Percentiles rank a stretch among this genome's conserved stretches.
Conservation (phyloP, 2,888 invertebrate genomes). For the Lycia hirtaria region DNA sequence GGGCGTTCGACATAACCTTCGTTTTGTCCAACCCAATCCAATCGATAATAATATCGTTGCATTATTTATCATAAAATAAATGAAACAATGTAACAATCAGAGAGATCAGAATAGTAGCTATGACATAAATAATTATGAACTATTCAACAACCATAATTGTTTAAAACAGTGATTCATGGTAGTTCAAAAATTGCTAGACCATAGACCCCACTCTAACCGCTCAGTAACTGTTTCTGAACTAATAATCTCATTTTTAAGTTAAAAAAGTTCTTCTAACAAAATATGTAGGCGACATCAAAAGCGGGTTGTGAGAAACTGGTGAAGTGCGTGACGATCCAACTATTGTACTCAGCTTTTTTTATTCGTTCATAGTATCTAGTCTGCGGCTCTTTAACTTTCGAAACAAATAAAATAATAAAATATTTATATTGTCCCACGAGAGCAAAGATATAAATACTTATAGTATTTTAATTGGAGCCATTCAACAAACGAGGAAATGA, state of each 20-base stretch:
- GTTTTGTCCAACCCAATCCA: too few species aligned
- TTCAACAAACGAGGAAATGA: conserved; percentile 18
- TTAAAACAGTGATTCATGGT: too few species aligned
- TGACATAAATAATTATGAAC: too few species aligned
- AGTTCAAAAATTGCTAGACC: too few species aligned
- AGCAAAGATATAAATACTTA: conserved; percentile 14
- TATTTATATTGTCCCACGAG: conserved; percentile 31
- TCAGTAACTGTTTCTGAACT: background rate
- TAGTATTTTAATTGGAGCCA: conserved; percentile 26
- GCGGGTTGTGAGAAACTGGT: conserved; percentile 58
- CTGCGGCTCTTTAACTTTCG: conserved; percentile 41
- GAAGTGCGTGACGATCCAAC: conserved; percentile 45
- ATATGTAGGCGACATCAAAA: conserved; percentile 12
- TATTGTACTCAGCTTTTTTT: too few species aligned
- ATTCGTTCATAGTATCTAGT: conserved; percentile 50
- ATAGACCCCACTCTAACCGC: too few species aligned
- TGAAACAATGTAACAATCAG: too few species aligned
- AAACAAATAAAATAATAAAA: conserved; percentile 30
- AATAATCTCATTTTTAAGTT: conserved; percentile 3
- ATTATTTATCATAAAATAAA: too few species aligned
- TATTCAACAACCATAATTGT: too few species aligned
- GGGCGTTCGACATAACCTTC: too few species aligned
- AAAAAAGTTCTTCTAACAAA: conserved; percentile 22
- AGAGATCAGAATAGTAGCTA: too few species aligned
- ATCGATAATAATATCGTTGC: too few species aligned